Base-by-base conservation (phyloP, 2,113 vertebrate species). In the Corythaeola cristata region DNA sequence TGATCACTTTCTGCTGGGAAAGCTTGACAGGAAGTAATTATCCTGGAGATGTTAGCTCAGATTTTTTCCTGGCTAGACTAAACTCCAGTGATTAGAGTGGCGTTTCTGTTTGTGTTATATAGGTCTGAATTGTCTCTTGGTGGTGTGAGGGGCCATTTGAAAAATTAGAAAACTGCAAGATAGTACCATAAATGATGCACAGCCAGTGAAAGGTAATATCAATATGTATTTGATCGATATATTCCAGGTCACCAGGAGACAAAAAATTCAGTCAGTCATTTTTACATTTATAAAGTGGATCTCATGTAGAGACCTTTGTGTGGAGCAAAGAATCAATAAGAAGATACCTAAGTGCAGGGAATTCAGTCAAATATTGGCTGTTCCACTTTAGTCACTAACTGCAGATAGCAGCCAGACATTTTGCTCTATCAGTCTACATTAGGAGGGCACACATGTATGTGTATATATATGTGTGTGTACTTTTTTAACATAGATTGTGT, bases 221-320 rank as follows among this genome's bases (percentile, higher is more conserved):
- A 75, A 93, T 68, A 8, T 90, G 32, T 67, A 82, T 88, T 76
- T 85, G 66, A 94, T 77, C 90, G 74, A 95, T 97, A 95, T 94
- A 90, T 87, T 95, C 28, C 47, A 89, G 73, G 79, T 91, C 56
- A 88, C 47, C 58, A 73, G 68, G 44, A 91, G 58, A 79, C 73
- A 63, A 71, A 82, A 82, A 84, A 85, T 89, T 67, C 44, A 88
- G 53, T 92, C 78, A 88, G 47, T 76, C 52, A 50, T 19, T 94
- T 91, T 33, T 87, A 49, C 27, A 33, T 85, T 85, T 86, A 73
- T 53, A 33, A 92, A 93, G 58, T 72, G n/a, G 12, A 81, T 87
- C 32, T 86, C 37, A 68, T 17, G 27, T 73, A 68, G 60, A 85
- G 64, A 79, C 49, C 27, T 86, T 69, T 79, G 9, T 60, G 26